Evolutionary conservation across 2,113 vertebrate genomes (phyloP).

Genomic region (Chaetodon auriga): DNA sequence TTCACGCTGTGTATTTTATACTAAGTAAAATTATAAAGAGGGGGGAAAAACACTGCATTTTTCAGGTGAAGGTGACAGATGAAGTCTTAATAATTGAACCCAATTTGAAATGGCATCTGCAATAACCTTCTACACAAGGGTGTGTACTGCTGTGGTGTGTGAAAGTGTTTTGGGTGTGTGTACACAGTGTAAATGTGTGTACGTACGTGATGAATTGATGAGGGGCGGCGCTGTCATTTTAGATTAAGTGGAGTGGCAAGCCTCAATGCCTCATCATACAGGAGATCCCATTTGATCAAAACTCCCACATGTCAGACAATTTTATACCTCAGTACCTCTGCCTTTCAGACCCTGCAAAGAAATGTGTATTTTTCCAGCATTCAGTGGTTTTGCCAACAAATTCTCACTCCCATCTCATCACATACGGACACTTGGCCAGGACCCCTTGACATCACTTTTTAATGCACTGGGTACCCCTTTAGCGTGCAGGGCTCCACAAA

Average conservation of each 20-base stretch:
- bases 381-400: neutral
- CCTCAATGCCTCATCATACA: slow-evolving; percentile 60
- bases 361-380: neutral
- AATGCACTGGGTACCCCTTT: no score
- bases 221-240: slow-evolving; percentile 64
- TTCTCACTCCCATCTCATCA: no score
- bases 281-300: slow-evolving; percentile 61
- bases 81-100: slow-evolving; percentile 26
- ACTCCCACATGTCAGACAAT: slow-evolving; percentile 54
- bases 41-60: neutral
- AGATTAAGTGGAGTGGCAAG: slow-evolving; percentile 61
- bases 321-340: slow-evolving; percentile 44
- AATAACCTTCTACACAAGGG: slow-evolving; percentile 5
- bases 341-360: slow-evolving; percentile 23
- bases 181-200: slow-evolving; percentile 10
- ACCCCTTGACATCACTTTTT: no score
- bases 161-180: slow-evolving; percentile 14
- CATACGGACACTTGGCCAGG: no score
- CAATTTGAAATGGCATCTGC: slow-evolving; percentile 26
- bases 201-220: slow-evolving; percentile 62
- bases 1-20: slow-evolving; percentile 1
- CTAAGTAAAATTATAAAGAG: neutral
- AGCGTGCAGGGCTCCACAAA: no score
- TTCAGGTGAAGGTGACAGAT: slow-evolving; percentile 26
- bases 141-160: slow-evolving; percentile 5